Conservation (phyloP, 2,797 vertebrate species). For the Octomys mimax region DNA sequence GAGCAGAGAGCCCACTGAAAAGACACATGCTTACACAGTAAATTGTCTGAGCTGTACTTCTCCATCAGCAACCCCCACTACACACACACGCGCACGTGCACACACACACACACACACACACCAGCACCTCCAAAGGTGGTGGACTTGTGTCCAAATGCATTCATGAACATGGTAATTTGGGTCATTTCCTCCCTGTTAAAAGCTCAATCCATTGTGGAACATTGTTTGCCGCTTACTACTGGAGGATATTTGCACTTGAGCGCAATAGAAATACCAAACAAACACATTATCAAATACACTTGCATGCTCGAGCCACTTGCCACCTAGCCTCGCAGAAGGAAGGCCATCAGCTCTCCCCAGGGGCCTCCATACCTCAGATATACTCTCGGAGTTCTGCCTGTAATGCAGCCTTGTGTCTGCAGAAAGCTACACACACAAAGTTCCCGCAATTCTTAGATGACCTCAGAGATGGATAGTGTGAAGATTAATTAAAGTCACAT, state of each 20-base stretch:
- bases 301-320: background rate
- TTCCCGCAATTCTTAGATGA: background rate
- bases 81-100: background rate
- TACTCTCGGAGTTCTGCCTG: background rate
- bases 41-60: constrained; percentile 43
- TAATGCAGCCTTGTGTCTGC: background rate
- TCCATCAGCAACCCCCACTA: background rate
- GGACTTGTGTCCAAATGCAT: constrained; percentile 73
- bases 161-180: constrained; percentile 70
- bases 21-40: constrained; percentile 61
- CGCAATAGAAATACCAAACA: constrained; percentile 33
- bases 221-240: constrained; percentile 32
- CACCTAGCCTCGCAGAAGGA: constrained; percentile 51
- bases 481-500: constrained; percentile 52
- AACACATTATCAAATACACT: constrained; percentile 47
- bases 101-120: background rate
- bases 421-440: background rate
- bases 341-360: background rate
- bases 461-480: background rate
- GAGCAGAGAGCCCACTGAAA: constrained; percentile 65
- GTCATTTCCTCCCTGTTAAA: constrained; percentile 67
- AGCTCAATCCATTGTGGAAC: constrained; percentile 56
- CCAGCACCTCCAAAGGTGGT: constrained; percentile 44
- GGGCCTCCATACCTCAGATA: background rate
- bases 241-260: constrained; percentile 48